Conservation (phyloP, 2,888 invertebrate species). For the Chydorus sphaericus region DNA sequence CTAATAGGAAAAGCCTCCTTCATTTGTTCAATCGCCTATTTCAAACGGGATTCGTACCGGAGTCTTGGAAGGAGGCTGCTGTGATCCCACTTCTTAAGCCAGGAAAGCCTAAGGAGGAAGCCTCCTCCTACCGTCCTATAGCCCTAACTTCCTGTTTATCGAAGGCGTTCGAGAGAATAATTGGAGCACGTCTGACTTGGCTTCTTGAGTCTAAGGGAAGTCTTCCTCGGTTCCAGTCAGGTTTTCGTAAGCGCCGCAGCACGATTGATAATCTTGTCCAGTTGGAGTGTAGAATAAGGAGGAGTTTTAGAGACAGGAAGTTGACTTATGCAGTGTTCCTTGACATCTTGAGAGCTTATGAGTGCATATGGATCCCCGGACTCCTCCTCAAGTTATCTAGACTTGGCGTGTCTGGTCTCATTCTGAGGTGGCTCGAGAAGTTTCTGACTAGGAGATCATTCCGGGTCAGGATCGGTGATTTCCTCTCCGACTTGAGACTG, state of each 20-base stretch:
- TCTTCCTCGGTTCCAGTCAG: background rate
- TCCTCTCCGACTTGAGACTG: background rate
- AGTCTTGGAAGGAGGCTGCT: background rate
- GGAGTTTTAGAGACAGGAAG: background rate
- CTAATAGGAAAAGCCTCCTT: background rate
- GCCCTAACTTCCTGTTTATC: background rate
- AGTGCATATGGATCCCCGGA: background rate
- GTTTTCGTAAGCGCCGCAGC: background rate
- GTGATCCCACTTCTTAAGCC: background rate
- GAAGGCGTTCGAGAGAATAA: background rate
- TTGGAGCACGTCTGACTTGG: background rate
- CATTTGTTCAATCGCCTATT: background rate
- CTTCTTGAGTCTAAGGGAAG: background rate
- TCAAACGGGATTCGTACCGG: background rate
- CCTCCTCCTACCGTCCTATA: background rate
- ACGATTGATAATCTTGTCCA: background rate
- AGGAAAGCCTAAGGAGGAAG: background rate
- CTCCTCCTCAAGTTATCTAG: background rate
- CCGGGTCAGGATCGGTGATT: background rate
- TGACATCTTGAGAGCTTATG: background rate
- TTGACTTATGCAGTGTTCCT: background rate
- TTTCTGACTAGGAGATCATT: conserved; percentile 8
- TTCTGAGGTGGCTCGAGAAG: conserved; percentile 1
- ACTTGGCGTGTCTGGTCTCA: background rate
- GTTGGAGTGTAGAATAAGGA: background rate